Percentiles rank a stretch among this genome's conserved stretches.
phyloP scores from a whole-genome alignment of 2,113 vertebrate species.

The Pelodiscus sinensis region DNA sequence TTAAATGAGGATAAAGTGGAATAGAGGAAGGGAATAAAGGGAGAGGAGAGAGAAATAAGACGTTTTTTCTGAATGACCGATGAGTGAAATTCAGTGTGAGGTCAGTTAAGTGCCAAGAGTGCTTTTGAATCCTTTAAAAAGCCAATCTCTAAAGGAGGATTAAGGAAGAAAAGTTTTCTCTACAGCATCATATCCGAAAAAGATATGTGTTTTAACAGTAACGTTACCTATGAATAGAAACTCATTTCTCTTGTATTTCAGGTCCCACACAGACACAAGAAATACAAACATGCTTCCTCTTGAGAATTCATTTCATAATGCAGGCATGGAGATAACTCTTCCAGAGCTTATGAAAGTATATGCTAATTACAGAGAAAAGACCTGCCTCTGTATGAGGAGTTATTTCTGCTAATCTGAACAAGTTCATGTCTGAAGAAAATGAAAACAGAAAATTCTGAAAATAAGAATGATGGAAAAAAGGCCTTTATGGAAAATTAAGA shows the following conservation, averaged over 20 bases:
- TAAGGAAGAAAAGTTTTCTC: background rate
- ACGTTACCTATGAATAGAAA: background rate
- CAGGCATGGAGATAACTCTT: background rate
- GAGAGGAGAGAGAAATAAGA: background rate
- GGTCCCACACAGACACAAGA: background rate
- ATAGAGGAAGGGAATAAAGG: background rate
- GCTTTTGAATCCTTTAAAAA: background rate
- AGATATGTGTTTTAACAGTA: background rate
- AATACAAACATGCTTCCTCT: background rate
- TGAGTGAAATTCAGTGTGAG: background rate
- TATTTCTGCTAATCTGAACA: background rate
- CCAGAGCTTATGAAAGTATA: background rate
- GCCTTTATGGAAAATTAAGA: background rate
- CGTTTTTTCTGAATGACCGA: slow-evolving; percentile 8
- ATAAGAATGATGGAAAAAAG: background rate
- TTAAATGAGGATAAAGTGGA: background rate
- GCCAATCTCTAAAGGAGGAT: background rate
- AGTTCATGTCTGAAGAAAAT: background rate
- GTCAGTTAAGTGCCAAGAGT: background rate
- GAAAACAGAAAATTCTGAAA: background rate
- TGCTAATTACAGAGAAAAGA: background rate
- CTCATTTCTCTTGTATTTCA: background rate
- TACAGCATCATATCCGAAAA: background rate
- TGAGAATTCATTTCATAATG: background rate
- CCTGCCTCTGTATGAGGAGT: background rate